Evolutionary conservation across 2,888 invertebrate genomes (phyloP).

Genomic region (Lysandra coridon): DNA sequence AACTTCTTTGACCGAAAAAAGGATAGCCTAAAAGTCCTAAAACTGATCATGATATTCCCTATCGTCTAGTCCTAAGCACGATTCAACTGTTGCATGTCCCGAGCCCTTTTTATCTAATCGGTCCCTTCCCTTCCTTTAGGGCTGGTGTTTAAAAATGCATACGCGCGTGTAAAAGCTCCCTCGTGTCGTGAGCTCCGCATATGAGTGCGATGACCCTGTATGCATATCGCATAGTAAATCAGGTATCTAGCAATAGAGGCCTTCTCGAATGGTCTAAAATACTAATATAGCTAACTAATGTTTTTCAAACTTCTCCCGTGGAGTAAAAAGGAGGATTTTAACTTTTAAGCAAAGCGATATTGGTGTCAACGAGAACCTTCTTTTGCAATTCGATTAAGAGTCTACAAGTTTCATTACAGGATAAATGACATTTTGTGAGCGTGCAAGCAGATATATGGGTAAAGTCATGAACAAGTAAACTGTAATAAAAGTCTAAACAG

Average conservation of each 20-base stretch:
- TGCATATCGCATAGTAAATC: neutral
- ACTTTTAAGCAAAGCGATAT: too few species aligned
- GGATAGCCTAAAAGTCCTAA: too few species aligned
- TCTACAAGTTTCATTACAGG: too few species aligned
- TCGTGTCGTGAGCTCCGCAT: neutral
- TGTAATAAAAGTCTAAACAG: too few species aligned
- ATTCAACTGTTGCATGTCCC: neutral
- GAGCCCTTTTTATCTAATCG: neutral
- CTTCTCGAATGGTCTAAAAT: neutral
- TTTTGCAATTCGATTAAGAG: too few species aligned
- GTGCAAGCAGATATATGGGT: too few species aligned
- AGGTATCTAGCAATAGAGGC: neutral
- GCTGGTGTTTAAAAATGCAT: constrained; percentile 7
- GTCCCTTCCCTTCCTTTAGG: constrained; percentile 6
- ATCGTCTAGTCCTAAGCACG: neutral
- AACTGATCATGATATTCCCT: too few species aligned
- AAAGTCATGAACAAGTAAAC: too few species aligned
- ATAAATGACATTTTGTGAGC: too few species aligned
- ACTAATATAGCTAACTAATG: neutral
- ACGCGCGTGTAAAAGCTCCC: neutral
- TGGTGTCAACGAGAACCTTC: too few species aligned
- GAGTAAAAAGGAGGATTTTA: too few species aligned
- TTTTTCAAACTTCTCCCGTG: neutral
- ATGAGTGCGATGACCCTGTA: constrained; percentile 9
- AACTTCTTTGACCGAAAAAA: too few species aligned